A percentile compares a stretch with the other conserved stretches of the same genome.
These are phyloP conservation scores for Acanthopagrus latus DNA, from an alignment of 2,797 vertebrate species.

Conservation along the genomic window DNA sequence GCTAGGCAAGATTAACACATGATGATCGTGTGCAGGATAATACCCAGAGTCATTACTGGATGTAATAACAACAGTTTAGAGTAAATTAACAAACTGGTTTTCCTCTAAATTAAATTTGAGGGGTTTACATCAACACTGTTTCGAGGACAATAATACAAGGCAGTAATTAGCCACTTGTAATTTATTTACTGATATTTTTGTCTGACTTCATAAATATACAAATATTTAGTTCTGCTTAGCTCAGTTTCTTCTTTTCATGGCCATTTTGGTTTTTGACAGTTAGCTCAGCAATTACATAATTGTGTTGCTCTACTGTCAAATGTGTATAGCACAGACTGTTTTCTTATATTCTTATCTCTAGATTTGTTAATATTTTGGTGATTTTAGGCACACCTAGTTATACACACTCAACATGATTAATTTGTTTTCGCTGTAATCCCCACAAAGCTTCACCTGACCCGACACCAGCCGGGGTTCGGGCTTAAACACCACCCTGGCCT, in stretches of 20 bases:
- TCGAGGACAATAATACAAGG: conserved; percentile 2
- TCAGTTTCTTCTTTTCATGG: conserved; percentile 1
- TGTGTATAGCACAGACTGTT: not conserved
- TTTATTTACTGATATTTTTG: conserved; percentile 6
- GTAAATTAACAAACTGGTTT: conserved; percentile 28
- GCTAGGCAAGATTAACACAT: conserved; percentile 35
- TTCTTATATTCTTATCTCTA: not conserved
- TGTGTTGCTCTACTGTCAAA: not conserved
- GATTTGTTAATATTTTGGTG: conserved; percentile 33
- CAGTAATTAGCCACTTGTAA: conserved; percentile 5
- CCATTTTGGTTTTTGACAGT: not conserved
- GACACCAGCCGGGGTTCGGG: conserved; percentile 49
- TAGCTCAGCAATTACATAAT: not conserved
- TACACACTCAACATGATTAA: conserved; percentile 38
- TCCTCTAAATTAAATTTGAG: conserved; percentile 30
- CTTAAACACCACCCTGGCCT: conserved; percentile 51
- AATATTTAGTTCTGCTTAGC: conserved; percentile 6
- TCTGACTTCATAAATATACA: conserved; percentile 7
- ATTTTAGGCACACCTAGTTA: conserved; percentile 7
- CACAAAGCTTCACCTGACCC: conserved; percentile 74
- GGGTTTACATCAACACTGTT: conserved; percentile 27
- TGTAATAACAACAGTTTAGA: conserved; percentile 34
- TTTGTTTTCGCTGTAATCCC: conserved; percentile 64
- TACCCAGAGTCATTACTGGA: conserved; percentile 26
- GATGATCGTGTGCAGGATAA: conserved; percentile 33